phyloP scores from a whole-genome alignment of 2,888 invertebrate genomes.

The Oeneis ivallda region DNA sequence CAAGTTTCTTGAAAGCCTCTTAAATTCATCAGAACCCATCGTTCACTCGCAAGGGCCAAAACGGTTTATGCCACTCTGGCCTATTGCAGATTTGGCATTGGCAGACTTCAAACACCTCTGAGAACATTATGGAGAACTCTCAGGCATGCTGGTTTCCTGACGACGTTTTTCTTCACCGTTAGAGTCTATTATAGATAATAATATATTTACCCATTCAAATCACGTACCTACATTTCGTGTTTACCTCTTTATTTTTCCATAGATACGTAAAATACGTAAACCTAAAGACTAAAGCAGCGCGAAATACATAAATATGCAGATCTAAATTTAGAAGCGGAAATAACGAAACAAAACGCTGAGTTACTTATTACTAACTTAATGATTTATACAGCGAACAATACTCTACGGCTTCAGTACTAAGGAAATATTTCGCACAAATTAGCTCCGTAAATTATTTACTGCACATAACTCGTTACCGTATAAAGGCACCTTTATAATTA shows the following conservation, averaged over 20 bases:
- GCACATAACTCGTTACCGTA: conserved; percentile 52
- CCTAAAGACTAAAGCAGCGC: background rate
- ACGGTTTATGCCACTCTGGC: no score
- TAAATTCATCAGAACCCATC: no score
- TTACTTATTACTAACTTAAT: conserved; percentile 9
- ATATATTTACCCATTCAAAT: conserved; percentile 1
- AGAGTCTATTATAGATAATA: no score
- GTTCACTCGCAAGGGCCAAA: no score
- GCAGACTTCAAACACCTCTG: no score
- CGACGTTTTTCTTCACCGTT: no score
- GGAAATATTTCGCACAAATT: conserved; percentile 26
- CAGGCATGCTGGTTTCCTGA: no score
- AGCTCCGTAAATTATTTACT: conserved; percentile 43
- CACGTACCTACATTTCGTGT: conserved; percentile 12
- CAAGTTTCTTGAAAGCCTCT: no score
- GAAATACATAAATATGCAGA: conserved; percentile 12
- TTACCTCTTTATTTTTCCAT: conserved; percentile 7
- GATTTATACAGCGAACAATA: conserved; percentile 21
- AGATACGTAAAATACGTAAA: conserved; percentile 3
- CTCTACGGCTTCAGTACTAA: conserved; percentile 7
- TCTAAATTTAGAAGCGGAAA: conserved; percentile 9
- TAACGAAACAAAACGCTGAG: conserved; percentile 14
- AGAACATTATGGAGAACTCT: no score
- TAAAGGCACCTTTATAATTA: conserved; percentile 51
- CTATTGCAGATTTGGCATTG: no score